Evolutionary conservation across 2,797 vertebrate genomes (phyloP), one percentile per base, ranked within the genome.

Genomic region (Anguilla marmorata): DNA sequence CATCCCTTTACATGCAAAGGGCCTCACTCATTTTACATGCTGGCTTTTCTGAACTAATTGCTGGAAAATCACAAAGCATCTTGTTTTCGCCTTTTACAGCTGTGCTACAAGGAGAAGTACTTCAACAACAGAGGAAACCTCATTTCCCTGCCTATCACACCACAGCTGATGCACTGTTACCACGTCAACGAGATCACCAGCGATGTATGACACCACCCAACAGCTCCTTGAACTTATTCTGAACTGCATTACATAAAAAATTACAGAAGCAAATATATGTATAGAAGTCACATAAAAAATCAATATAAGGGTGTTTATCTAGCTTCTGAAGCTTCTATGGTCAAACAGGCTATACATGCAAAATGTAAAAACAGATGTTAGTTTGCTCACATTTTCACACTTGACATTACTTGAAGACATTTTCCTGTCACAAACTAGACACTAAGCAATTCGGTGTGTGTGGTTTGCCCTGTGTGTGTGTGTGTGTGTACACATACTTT

Each of bases 91-190:
- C 56, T 50, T 3, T 90, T 92, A 33, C 92, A 99, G 99, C 90
- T 99, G 86, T 97, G 97, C 92, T 99, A 99, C 96, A 99, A 96
- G 91, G 97, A 98, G 21, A 98, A 99, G 91, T 99, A 97, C 96
- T 96, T 96, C 94, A 98, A 90, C 94, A 93, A 90, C 94, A 97
- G 93, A 92, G 98, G 98, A 27, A 97, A 97, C 90, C 92, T 97
- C 93, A 98, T 98, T 94, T 96, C 96, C 1, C 74, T 99, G 96
- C 97, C 98, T 0, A 97, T 96, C 54, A 99, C 99, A 0, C 98
- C 98, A 0, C 89, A 98, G 63, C 96, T 99, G 90, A 63, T 99
- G 89, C 99, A 99, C 92, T 98, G 94, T 84, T 94, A 95, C 92
- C 96, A 99, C 0, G 98, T 97, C 89, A 99, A 98, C 84, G 95